Base-by-base conservation (phyloP, 1,140 invertebrate species). In the Sweltsa coloradensis region DNA sequence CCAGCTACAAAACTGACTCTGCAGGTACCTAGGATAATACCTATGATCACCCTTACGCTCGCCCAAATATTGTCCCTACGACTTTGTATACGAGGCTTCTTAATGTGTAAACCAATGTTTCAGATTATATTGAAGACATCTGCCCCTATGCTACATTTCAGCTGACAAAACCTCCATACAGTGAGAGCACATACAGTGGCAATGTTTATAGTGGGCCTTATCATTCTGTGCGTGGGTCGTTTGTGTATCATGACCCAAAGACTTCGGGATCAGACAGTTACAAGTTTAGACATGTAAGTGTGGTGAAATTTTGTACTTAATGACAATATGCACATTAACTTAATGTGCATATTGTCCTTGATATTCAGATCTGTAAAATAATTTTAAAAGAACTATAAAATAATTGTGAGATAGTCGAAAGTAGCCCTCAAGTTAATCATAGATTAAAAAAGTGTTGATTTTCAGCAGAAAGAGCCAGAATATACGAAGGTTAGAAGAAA, bases 71-170 rank as follows among this genome's bases (percentile, higher is more conserved):
- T n/a, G n/a, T n/a, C n/a, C n/a, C n/a, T n/a, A n/a, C n/a, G n/a
- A n/a, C n/a, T n/a, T n/a, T n/a, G n/a, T n/a, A n/a, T n/a, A n/a
- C n/a, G n/a, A n/a, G n/a, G n/a, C n/a, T n/a, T n/a, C n/a, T n/a
- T n/a, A n/a, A n/a, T n/a, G n/a, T n/a, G n/a, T 34, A 19, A 41
- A 11, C 24, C 25, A 49, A 41, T 50, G 25, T 60, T 57, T 19
- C 68, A 83, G 86, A 89, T 61, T 89, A 89, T 63, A 86, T 87
- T 52, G 87, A 90, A 69, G 88, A 91, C 63, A 87, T 89, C 50
- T 91, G 87, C 62, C 86, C 86, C 2, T 90, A 91, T 66, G 88
- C 87, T 31, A 91, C 88, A 24, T 90, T 90, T 65, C 87, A 91
- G 63, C 69, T 91, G 52, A 84, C 85, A 40, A 88, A 89, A 58